These are phyloP conservation scores for Engraulis encrasicolus DNA, from an alignment of 2,113 vertebrate species.

Conservation along the genomic window DNA sequence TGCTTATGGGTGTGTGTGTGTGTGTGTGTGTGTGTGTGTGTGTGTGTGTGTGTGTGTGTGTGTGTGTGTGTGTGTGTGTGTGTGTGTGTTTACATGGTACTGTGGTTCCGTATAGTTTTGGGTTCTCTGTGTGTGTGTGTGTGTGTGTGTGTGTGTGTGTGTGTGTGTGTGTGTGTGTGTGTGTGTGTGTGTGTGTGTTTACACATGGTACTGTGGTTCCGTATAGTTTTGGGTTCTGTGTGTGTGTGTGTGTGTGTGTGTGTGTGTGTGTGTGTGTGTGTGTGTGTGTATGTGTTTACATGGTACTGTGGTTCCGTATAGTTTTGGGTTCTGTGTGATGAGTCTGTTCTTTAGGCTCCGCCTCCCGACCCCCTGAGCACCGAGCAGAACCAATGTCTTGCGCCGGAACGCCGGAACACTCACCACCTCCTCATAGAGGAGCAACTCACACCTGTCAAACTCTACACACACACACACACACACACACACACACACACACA, in stretches of 20 bases:
- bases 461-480: slow-evolving; percentile 71
- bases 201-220: slow-evolving; percentile 98
- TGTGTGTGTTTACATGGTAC: slow-evolving; percentile 90
- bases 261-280: not conserved
- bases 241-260: not conserved
- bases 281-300: slow-evolving; percentile 74
- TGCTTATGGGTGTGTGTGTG: not conserved
- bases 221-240: slow-evolving; percentile 84
- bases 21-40: too few species aligned
- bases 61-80: too few species aligned
- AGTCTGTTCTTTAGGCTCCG: slow-evolving; percentile 97
- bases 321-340: slow-evolving; percentile 88
- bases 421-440: slow-evolving; percentile 96
- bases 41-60: too few species aligned
- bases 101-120: slow-evolving; percentile 91
- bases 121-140: slow-evolving; percentile 67
- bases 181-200: slow-evolving; percentile 57
- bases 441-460: slow-evolving; percentile 98
- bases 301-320: slow-evolving; percentile 95
- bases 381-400: slow-evolving; percentile 95
- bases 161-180: too few species aligned
- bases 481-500: not conserved
- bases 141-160: not conserved
- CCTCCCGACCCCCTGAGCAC: slow-evolving; percentile 95
- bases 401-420: slow-evolving; percentile 98